Evolutionary conservation across 2,797 vertebrate species (phyloP).

Genomic region (Furcifer pardalis): DNA sequence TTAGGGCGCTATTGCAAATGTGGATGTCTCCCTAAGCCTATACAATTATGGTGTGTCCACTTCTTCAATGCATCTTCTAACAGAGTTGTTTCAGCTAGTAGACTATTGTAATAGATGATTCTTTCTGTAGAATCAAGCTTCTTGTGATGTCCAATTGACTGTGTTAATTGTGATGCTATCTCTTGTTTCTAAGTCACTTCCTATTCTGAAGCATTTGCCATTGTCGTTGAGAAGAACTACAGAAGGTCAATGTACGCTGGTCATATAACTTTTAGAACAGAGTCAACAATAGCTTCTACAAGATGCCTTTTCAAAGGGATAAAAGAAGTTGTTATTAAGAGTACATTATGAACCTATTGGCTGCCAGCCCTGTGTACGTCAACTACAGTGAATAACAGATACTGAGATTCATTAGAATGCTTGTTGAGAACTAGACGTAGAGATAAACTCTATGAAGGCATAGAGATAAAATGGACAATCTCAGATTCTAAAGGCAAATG

Average conservation of each 20-base stretch:
- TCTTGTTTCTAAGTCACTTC: not conserved
- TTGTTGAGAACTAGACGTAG: not conserved
- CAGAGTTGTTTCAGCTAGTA: not conserved
- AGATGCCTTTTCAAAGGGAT: not conserved
- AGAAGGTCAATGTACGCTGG: not conserved
- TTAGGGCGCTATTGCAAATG: not conserved
- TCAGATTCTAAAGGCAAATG: not conserved
- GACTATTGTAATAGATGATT: not conserved
- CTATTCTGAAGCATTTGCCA: not conserved
- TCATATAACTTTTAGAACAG: not conserved
- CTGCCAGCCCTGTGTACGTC: not conserved
- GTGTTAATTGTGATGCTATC: not conserved
- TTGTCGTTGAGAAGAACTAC: not conserved
- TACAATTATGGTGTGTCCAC: not conserved
- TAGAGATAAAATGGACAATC: not conserved
- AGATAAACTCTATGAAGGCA: too few species aligned
- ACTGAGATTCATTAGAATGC: not conserved
- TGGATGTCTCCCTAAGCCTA: too few species aligned
- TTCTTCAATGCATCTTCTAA: not conserved
- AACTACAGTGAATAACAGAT: too few species aligned
- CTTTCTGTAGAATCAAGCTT: not conserved
- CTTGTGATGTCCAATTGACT: not conserved
- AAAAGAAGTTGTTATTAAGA: conserved; percentile 9
- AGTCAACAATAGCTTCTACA: not conserved
- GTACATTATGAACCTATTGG: not conserved